Evolutionary conservation across 2,888 invertebrate genomes (phyloP), one percentile per base, ranked within the genome.

Genomic region (Nasonia oneida): DNA sequence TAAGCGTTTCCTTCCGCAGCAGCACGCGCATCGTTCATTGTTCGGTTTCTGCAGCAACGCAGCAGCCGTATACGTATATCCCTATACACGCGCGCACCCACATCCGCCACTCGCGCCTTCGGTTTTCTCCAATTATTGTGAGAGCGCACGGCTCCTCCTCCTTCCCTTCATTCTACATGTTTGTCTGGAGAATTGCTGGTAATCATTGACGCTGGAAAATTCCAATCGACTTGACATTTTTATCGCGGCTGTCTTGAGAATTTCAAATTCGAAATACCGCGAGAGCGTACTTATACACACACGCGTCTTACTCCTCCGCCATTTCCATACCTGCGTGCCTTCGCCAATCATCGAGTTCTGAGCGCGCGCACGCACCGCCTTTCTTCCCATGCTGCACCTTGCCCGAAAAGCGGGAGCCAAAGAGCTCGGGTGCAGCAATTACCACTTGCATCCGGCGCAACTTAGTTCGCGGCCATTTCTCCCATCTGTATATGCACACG

Each of bases 1-100:
- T 80, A 84, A 84, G 70, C 80, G 50, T 84, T 80, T 80, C 80
- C 80, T 84, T 84, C 79, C 79, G 50, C 39, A 61, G 64, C 57
- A 29, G 70, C 39, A n/a, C 67, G 29, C 50, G 53, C 76, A 70
- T 76, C 71, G 23, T 29, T 80, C 80, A 80, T 84, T 84, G 84
- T 84, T 84, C 71, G 57, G 33, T 67, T 29, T n/a, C 71, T 57
- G 67, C 29, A 67, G 67, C 67, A 10, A 23, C 61, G 12, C 37
- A 4, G 1, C 57, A n/a, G 61, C n/a, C 23, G 61, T 61, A n/a
- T 61, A 61, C 23, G 15, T 15, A 57, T 15, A 57, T 18, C 3
- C 18, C 4, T 18, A 57, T 15, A n/a, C 57, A 57, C 50, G 71
- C 64, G 14, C 23, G n/a, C 81, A 47, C 74, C 79, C 79, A 80